phyloP scores from a whole-genome alignment of 2,888 invertebrate genomes.

The Odiellus spinosus region DNA sequence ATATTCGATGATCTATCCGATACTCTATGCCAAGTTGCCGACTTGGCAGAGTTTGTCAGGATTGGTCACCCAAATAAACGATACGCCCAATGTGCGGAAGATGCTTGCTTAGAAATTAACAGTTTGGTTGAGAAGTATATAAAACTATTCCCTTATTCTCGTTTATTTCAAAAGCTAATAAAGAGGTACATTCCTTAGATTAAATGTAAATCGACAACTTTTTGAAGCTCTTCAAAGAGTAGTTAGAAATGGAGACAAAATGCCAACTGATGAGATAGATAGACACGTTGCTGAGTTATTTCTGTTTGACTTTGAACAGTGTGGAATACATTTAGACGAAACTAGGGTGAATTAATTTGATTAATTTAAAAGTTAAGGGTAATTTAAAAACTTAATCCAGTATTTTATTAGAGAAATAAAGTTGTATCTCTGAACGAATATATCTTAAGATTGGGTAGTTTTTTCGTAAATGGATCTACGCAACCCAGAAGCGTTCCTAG shows the following conservation, averaged over 20 bases:
- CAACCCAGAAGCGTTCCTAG: constrained; percentile 47
- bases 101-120: constrained; percentile 71
- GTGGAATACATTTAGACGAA: constrained; percentile 83
- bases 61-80: constrained; percentile 69
- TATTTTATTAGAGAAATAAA: constrained; percentile 26
- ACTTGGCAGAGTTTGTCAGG: constrained; percentile 88
- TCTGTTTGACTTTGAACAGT: constrained; percentile 91
- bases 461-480: constrained; percentile 29
- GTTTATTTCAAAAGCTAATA: neutral
- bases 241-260: constrained; percentile 49
- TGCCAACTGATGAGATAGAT: constrained; percentile 50
- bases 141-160: constrained; percentile 22
- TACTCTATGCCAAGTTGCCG: constrained; percentile 85
- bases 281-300: constrained; percentile 73
- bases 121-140: constrained; percentile 76
- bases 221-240: constrained; percentile 60
- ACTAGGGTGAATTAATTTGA: constrained; percentile 29
- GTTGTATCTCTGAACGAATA: constrained; percentile 76
- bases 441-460: constrained; percentile 44
- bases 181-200: constrained; percentile 37
- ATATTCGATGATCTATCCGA: constrained; percentile 94
- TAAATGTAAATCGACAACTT: constrained; percentile 76
- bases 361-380: no score
- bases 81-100: constrained; percentile 68
- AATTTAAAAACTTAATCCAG: no score